These are phyloP conservation scores for Volucella inanis DNA, from an alignment of 2,888 invertebrate genomes.

Conservation along the genomic window DNA sequence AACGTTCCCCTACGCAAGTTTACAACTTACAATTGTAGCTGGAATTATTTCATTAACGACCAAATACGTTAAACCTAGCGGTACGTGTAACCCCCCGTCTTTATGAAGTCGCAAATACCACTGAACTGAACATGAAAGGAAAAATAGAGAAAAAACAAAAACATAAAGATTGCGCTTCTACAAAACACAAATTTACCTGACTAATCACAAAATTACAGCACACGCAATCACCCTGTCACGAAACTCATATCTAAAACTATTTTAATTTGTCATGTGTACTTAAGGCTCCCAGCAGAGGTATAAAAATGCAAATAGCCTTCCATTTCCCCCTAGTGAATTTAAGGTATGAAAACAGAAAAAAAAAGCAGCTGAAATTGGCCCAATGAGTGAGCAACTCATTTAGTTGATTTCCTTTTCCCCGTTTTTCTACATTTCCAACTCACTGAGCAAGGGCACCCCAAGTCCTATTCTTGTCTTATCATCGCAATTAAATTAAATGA, in stretches of 20 bases:
- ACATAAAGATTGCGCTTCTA: conserved; percentile 43
- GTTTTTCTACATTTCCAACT: conserved; percentile 35
- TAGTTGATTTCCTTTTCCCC: conserved; percentile 53
- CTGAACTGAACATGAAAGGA: conserved; percentile 5
- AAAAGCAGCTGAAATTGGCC: background rate
- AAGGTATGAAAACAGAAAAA: background rate
- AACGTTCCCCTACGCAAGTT: background rate
- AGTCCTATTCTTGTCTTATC: conserved; percentile 52
- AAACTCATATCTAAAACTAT: conserved; percentile 47
- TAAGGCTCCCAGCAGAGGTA: conserved; percentile 42
- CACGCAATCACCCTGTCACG: conserved; percentile 66
- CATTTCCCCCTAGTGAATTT: background rate
- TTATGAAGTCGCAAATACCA: conserved; percentile 8
- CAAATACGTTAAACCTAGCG: background rate
- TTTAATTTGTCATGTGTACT: conserved; percentile 73
- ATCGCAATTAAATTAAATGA: conserved; percentile 71
- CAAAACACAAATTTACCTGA: conserved; percentile 50
- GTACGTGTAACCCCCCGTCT: background rate
- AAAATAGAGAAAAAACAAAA: conserved; percentile 31
- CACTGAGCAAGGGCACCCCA: conserved; percentile 38
- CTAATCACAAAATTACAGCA: conserved; percentile 48
- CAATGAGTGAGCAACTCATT: conserved; percentile 61
- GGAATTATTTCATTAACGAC: conserved; percentile 11
- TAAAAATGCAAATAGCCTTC: conserved; percentile 57
- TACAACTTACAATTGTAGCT: background rate